Conservation (phyloP, 2,888 invertebrate genomes). For the Amblyjoppa fuscipennis region DNA sequence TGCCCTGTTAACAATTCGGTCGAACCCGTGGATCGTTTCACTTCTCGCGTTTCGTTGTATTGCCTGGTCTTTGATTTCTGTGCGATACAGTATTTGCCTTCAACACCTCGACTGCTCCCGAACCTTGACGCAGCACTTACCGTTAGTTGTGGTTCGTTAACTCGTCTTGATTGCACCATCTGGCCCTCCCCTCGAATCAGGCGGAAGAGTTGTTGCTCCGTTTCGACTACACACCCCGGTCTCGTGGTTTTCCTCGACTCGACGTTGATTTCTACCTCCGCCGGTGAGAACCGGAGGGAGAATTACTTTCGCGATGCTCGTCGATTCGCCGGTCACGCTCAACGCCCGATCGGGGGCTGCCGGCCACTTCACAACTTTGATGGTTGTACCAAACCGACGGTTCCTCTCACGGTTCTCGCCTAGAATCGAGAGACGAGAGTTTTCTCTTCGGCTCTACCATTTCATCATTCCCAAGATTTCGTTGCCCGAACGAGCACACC, state of each 20-base stretch:
- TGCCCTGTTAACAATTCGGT: background rate
- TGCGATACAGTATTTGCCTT: constrained; percentile 16
- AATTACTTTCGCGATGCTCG: constrained; percentile 59
- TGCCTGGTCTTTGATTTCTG: background rate
- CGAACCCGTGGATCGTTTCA: background rate
- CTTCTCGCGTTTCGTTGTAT: background rate
- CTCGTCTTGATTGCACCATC: constrained; percentile 59
- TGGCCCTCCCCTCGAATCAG: constrained; percentile 54
- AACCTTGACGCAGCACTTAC: constrained; percentile 54
- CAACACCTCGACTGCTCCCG: constrained; percentile 21
- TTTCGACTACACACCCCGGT: constrained; percentile 41
- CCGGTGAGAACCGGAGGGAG: constrained; percentile 32
- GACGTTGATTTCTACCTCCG: constrained; percentile 58
- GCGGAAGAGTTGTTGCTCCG: constrained; percentile 42
- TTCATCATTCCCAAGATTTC: constrained; percentile 6
- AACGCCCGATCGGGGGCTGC: constrained; percentile 34
- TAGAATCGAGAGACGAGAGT: background rate
- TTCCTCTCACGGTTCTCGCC: constrained; percentile 20
- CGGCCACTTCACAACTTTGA: constrained; percentile 29
- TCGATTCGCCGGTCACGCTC: constrained; percentile 56
- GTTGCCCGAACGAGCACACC: background rate
- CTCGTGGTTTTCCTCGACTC: constrained; percentile 46
- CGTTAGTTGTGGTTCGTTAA: constrained; percentile 65
- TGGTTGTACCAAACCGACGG: constrained; percentile 10
- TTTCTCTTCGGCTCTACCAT: constrained; percentile 12